Conservation (phyloP, 1,140 invertebrate species). For the Panulirus ornatus region DNA sequence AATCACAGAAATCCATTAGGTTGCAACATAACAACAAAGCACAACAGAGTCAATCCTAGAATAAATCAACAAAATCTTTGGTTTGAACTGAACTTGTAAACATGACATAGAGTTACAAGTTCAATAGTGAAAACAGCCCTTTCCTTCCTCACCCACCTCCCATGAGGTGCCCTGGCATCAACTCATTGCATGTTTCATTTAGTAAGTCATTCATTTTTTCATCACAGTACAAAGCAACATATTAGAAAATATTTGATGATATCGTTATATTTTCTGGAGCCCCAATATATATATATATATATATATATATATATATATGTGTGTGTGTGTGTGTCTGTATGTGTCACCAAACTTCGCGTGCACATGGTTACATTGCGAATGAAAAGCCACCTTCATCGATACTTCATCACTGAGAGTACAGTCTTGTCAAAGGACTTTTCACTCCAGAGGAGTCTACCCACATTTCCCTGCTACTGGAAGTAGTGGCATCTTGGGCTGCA, state of each 20-base stretch:
- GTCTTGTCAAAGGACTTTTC: too few relatives aligned
- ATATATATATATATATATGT: too few relatives aligned
- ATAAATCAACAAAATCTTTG: constrained; percentile 72
- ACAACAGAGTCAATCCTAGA: constrained; percentile 62
- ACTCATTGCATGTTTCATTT: background rate
- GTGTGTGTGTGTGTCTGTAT: too few relatives aligned
- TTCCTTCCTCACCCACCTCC: background rate
- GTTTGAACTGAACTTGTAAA: constrained; percentile 46
- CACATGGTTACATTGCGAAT: too few relatives aligned
- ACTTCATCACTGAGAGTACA: too few relatives aligned
- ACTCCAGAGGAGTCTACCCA: too few relatives aligned
- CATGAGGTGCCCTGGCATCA: background rate
- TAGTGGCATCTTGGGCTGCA: too few relatives aligned
- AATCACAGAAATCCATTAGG: constrained; percentile 66
- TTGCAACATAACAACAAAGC: constrained; percentile 52
- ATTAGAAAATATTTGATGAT: background rate
- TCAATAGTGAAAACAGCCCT: background rate
- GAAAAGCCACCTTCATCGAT: too few relatives aligned
- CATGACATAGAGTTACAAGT: constrained; percentile 7
- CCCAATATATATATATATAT: background rate
- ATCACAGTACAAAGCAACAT: too few relatives aligned
- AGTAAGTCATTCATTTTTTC: too few relatives aligned
- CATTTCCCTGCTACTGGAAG: too few relatives aligned
- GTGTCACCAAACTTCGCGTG: too few relatives aligned
- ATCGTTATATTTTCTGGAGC: background rate